Conservation (phyloP, 2,888 invertebrate species). For the Ephialtes manifestator region DNA sequence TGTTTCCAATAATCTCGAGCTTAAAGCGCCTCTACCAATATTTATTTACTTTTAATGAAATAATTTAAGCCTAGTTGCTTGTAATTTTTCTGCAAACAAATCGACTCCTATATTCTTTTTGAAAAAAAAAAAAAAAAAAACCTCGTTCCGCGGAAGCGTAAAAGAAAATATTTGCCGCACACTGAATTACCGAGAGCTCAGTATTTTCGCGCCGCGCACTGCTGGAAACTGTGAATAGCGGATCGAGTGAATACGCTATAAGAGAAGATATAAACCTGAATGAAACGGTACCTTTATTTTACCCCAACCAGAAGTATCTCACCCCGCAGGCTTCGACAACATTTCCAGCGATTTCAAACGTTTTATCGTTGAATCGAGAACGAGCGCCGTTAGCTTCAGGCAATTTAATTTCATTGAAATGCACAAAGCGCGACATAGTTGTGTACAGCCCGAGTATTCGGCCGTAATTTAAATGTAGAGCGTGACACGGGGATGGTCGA, state of each 20-base stretch:
- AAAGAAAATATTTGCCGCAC: neutral
- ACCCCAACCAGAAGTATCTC: neutral
- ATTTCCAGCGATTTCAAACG: slow-evolving; percentile 43
- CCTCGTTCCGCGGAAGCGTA: neutral
- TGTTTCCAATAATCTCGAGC: slow-evolving; percentile 12
- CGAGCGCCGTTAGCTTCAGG: slow-evolving; percentile 11
- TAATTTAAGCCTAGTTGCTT: neutral
- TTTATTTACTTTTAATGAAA: neutral
- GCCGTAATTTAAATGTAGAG: neutral
- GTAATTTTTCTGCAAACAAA: neutral
- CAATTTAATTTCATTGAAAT: slow-evolving; percentile 48
- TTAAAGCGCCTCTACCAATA: slow-evolving; percentile 14
- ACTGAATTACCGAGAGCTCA: neutral
- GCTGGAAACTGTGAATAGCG: neutral
- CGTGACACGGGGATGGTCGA: neutral
- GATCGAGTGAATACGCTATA: neutral
- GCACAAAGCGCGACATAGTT: slow-evolving; percentile 7
- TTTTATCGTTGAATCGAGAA: slow-evolving; percentile 15
- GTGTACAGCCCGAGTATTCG: neutral
- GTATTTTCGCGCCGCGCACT: neutral
- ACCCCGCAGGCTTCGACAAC: slow-evolving; percentile 20
- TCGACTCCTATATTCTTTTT: neutral
- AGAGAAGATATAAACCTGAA: neutral
- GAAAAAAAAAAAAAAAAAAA: no score
- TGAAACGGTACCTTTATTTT: neutral